Evolutionary conservation across 2,113 vertebrate genomes (phyloP).

Genomic region (Corythornis cristatus): DNA sequence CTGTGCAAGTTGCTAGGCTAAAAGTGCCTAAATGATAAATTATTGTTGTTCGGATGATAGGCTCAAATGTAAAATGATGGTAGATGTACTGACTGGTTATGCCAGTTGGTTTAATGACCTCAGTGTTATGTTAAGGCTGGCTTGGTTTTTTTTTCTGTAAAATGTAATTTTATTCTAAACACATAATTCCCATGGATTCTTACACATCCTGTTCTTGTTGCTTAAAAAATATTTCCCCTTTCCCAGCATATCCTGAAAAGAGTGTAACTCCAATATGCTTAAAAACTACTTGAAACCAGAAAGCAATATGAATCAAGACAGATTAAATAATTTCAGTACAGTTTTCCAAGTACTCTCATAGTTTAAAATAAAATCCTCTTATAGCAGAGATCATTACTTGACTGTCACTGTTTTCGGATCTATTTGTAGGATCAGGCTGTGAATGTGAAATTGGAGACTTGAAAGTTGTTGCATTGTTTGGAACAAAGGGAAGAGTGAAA

Average conservation of each 20-base stretch:
- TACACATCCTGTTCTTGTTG: background rate
- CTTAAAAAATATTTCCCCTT: background rate
- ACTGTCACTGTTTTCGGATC: background rate
- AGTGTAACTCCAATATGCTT: background rate
- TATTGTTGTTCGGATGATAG: background rate
- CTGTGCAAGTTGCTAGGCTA: background rate
- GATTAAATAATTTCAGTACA: background rate
- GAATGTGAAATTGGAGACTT: background rate
- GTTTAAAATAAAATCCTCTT: background rate
- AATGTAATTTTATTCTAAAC: background rate
- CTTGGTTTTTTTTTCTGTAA: background rate
- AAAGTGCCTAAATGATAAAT: background rate
- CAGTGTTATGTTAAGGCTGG: background rate
- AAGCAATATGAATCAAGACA: background rate
- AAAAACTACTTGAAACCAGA: background rate
- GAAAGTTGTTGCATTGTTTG: background rate
- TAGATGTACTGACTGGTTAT: background rate
- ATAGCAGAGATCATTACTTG: background rate
- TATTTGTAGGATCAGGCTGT: background rate
- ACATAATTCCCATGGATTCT: background rate
- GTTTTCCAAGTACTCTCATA: background rate
- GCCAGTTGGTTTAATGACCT: background rate
- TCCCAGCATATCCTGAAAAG: fast-evolving
- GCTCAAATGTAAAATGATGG: background rate
- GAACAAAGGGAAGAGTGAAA: background rate